A percentile compares a stretch with the other conserved stretches of the same genome.
Conservation (phyloP, 2,113 vertebrate genomes). For the Gasterosteus nipponicus region DNA sequence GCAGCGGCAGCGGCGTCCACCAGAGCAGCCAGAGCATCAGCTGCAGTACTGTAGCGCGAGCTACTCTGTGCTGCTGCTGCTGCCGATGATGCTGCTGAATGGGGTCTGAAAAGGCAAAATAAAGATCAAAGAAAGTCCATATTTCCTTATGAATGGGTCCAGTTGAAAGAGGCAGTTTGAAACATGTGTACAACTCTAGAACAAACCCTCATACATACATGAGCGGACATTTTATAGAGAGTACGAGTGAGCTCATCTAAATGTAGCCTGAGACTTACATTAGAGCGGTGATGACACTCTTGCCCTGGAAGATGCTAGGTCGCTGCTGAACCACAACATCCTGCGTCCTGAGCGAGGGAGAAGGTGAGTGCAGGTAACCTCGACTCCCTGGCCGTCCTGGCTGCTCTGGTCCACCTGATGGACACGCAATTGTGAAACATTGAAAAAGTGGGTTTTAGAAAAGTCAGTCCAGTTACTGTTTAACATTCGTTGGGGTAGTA, state of each 20-base stretch:
- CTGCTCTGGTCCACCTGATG: constrained; percentile 81
- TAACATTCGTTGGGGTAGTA: background rate
- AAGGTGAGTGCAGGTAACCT: constrained; percentile 90
- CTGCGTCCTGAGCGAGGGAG: constrained; percentile 91
- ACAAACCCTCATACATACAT: background rate
- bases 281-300: constrained; percentile 94
- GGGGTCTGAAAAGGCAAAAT: constrained; percentile 70
- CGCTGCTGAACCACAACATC: constrained; percentile 92
- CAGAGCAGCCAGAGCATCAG: constrained; percentile 92
- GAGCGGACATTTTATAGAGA: background rate
- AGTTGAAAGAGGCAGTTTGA: background rate
- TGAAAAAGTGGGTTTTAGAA: constrained; percentile 4
- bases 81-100: constrained; percentile 69
- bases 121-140: background rate
- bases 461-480: background rate
- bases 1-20: constrained; percentile 95
- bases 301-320: constrained; percentile 97
- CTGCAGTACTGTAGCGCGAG: constrained; percentile 93
- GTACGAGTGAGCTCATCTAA: background rate
- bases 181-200: background rate
- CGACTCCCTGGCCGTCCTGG: constrained; percentile 90
- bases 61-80: constrained; percentile 82
- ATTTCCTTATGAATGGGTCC: background rate
- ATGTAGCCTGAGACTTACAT: constrained; percentile 82
- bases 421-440: constrained; percentile 1